Evolutionary conservation across 2,888 invertebrate species (phyloP), one percentile per base, ranked within the genome.

Genomic region (Platerodrilus igneus): DNA sequence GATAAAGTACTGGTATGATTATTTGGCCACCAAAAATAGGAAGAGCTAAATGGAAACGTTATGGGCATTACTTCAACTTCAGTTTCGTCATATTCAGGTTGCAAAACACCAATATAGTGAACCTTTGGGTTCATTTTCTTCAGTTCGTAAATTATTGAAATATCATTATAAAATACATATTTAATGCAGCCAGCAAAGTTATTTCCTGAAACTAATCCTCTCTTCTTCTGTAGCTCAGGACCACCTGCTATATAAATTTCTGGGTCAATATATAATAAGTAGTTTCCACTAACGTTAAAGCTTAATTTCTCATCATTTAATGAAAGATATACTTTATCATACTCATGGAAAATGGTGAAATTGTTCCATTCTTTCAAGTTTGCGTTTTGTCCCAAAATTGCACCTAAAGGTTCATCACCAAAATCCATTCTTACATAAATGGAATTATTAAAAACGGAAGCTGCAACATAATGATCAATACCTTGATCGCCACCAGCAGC

Each of bases 151-250:
- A 95, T 73, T 50, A 95, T 88, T 1, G 91, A 90, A 17, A 91
- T 83, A 59, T 92, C 91, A 65, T 94, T 93, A 68, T 90, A 92
- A 65, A 89, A 94, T 28, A 93, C 89, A 64, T 91, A 91, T 62
- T 91, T 90, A 20, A 95, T 66, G 53, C 88, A 88, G 14, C 95
- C 40, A 83, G 91, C 58, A 79, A 79, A 52, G 88, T 68, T 67
- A 48, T 68, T 68, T 16, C 57, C 57, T 1, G 68, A 68, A 40
- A 57, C 54, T 9, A 68, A 70, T 30, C 92, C 87, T 65, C 81
- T 81, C 71, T 86, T 87, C 67, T 88, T 87, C 59, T 85, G 75
- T 44, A 88, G 66, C 62, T 88, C 87, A 2, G 90, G 87, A 3
- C 69, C 68, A 13, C 68, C 68, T 2, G 91, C 92, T 50, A 94